Conservation (phyloP, 1,140 invertebrate species). For the Penaeus chinensis region DNA sequence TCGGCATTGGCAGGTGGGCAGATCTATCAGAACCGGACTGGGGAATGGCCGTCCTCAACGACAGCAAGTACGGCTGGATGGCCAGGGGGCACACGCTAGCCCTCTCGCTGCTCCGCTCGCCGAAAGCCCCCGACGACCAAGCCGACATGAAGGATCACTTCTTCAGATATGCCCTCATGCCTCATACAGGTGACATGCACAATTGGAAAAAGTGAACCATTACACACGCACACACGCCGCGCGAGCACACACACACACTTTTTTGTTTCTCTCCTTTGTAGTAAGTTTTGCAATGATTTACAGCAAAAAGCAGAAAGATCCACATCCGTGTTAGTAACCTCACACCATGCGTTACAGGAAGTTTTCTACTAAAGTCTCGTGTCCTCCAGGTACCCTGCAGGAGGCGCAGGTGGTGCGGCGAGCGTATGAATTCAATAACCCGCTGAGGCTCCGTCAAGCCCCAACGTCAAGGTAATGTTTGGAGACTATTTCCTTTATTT, state of each 20-base stretch:
- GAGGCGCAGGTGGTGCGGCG: constrained; percentile 25
- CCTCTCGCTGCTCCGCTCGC: constrained; percentile 71
- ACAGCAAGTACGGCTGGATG: constrained; percentile 73
- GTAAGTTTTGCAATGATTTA: too few relatives aligned
- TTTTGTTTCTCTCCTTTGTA: too few relatives aligned
- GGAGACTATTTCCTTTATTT: neutral
- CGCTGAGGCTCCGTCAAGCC: neutral
- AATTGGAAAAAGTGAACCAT: neutral
- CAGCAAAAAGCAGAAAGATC: too few relatives aligned
- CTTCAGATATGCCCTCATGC: constrained; percentile 72
- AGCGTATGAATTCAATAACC: constrained; percentile 41
- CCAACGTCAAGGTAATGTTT: neutral
- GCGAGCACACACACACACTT: too few relatives aligned
- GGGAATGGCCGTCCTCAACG: constrained; percentile 71
- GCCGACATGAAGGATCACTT: constrained; percentile 71
- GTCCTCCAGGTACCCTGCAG: constrained; percentile 23
- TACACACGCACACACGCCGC: too few relatives aligned
- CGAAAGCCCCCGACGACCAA: constrained; percentile 71
- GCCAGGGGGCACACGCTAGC: constrained; percentile 68
- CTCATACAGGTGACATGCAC: constrained; percentile 69
- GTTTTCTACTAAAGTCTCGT: too few relatives aligned
- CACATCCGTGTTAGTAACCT: too few relatives aligned
- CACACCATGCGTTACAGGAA: too few relatives aligned
- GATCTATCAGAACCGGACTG: constrained; percentile 71
- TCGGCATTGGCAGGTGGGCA: constrained; percentile 68